A percentile compares a stretch with the other conserved stretches of the same genome.
phyloP scores from a whole-genome alignment of 2,113 vertebrate genomes.

The Aptenodytes forsteri region DNA sequence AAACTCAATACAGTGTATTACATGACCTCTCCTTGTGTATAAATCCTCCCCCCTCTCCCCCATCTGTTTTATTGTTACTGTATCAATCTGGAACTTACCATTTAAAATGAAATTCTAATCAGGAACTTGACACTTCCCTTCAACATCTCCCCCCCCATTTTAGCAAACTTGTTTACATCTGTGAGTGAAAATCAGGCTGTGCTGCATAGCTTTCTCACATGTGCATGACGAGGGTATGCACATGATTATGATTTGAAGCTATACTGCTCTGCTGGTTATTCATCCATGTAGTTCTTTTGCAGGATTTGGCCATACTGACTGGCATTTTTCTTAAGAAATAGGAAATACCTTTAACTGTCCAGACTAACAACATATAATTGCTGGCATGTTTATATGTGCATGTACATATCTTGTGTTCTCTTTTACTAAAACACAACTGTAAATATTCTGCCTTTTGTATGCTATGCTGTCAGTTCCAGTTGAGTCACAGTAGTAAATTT shows the following conservation, averaged over 20 bases:
- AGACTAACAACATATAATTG: background rate
- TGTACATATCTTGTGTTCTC: background rate
- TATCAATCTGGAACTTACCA: background rate
- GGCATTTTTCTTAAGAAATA: background rate
- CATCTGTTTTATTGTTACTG: background rate
- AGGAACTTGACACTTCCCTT: slow-evolving; percentile 29
- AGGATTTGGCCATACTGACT: background rate
- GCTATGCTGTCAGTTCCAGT: background rate
- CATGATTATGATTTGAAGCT: background rate
- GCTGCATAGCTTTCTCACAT: background rate
- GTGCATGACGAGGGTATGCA: background rate
- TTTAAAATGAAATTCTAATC: background rate
- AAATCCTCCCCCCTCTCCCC: background rate
- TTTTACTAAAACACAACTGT: background rate
- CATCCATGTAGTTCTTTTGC: background rate
- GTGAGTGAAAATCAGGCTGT: background rate
- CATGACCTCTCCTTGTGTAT: background rate
- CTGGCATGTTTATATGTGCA: background rate
- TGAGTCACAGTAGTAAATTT: slow-evolving; percentile 52
- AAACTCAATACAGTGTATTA: background rate
- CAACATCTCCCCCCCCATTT: background rate
- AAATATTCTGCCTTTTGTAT: background rate
- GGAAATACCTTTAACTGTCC: background rate
- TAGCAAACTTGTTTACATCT: background rate
- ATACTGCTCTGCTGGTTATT: background rate